Conservation (phyloP, 2,888 invertebrate genomes). For the Apodemia hepburni region DNA sequence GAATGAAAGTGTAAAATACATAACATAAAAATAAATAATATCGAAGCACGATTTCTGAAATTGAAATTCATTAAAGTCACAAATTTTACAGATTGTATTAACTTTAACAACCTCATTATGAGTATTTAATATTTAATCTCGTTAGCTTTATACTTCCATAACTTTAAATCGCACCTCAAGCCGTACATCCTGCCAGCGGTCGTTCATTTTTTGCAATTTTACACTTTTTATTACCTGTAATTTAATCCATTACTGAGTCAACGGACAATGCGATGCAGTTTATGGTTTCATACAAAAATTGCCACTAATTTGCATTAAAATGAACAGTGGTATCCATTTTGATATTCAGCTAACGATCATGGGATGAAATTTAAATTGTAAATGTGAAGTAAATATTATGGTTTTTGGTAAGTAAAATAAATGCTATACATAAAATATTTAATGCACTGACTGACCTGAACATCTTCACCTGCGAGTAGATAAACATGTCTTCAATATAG, state of each 20-base stretch:
- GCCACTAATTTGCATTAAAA: constrained; percentile 24
- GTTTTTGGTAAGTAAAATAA: no score
- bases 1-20: no score
- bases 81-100: neutral
- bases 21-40: no score
- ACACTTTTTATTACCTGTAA: constrained; percentile 61
- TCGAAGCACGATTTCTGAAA: no score
- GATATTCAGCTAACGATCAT: constrained; percentile 10
- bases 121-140: constrained; percentile 12
- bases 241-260: constrained; percentile 65
- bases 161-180: constrained; percentile 17
- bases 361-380: constrained; percentile 16
- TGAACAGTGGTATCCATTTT: constrained; percentile 8
- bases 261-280: constrained; percentile 50
- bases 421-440: no score
- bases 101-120: neutral
- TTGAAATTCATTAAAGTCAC: neutral
- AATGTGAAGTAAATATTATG: no score
- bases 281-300: constrained; percentile 45
- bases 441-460: no score
- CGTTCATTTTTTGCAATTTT: constrained; percentile 32
- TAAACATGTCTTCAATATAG: no score
- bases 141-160: constrained; percentile 1
- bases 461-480: no score
- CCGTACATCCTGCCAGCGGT: constrained; percentile 18